phyloP scores from a whole-genome alignment of 2,888 invertebrate species.

The Noctua janthina region DNA sequence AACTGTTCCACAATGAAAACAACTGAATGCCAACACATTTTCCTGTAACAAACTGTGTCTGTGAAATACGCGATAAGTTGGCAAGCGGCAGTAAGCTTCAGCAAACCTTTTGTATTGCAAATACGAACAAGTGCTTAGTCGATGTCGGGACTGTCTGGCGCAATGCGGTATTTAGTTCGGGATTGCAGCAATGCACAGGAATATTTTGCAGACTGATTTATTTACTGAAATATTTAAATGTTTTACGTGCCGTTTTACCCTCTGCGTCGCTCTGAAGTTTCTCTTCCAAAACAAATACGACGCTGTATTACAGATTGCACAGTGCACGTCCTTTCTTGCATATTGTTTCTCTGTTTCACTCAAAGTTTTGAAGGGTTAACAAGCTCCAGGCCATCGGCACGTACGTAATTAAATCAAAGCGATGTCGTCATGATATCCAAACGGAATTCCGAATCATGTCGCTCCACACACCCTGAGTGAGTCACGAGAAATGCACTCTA shows the following conservation, averaged over 20 bases:
- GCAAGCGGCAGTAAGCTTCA: slow-evolving; percentile 48
- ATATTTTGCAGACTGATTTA: slow-evolving; percentile 21
- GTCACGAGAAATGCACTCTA: slow-evolving; percentile 72
- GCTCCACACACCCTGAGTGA: slow-evolving; percentile 65
- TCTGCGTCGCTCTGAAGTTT: background rate
- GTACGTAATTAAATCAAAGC: slow-evolving; percentile 60
- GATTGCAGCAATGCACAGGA: slow-evolving; percentile 47
- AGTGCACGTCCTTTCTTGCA: slow-evolving; percentile 22
- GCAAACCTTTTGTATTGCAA: slow-evolving; percentile 47
- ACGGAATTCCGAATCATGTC: slow-evolving; percentile 64
- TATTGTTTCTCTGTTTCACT: slow-evolving; percentile 26
- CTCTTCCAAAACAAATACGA: slow-evolving; percentile 10
- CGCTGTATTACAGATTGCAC: background rate
- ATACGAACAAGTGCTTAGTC: slow-evolving; percentile 43
- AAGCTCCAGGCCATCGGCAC: slow-evolving; percentile 49
- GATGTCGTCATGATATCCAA: slow-evolving; percentile 66
- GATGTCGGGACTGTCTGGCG: slow-evolving; percentile 55
- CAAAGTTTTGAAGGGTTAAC: slow-evolving; percentile 46
- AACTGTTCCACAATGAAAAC: slow-evolving; percentile 21
- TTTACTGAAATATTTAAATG: slow-evolving; percentile 1
- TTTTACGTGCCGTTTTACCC: slow-evolving; percentile 1
- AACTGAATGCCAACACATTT: slow-evolving; percentile 35
- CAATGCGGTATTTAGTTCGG: slow-evolving; percentile 60
- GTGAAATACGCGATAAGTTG: slow-evolving; percentile 52
- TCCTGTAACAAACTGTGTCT: slow-evolving; percentile 43